Evolutionary conservation across 2,888 invertebrate genomes (phyloP), one percentile per base, ranked within the genome.

Genomic region (Cerastoderma edule): DNA sequence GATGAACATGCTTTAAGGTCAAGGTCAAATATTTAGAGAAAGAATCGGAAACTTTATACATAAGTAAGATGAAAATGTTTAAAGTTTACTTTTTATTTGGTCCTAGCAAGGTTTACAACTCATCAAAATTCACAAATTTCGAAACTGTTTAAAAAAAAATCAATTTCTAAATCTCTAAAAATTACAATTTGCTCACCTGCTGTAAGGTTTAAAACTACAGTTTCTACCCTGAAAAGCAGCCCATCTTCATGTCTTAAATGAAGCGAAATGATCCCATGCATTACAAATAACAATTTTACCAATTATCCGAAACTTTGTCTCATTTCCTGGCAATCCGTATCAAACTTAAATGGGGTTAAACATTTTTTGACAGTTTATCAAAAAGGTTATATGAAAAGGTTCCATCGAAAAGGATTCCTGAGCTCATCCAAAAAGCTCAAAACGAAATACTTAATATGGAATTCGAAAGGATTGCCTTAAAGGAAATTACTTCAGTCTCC

Each of bases 171-270:
- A 70, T 32, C 60, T 24, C n/a, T 10, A 19, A 57, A 63, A 63
- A 16, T 30, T 63, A 67, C 32, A 60, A 67, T 63, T 60, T 74
- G 78, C 78, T 78, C 78, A 78, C 78, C 78, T 78, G 78, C 71
- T 56, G 67, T 22, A 44, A 67, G 35, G 39, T 60, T 60, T 60
- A 33, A 24, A 56, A 60, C 28, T 68, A 68, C 68, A 68, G 60
- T 60, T 46, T 46, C 35, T 60, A 68, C 68, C 68, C 57, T 68
- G 68, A 57, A 44, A 46, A 60, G 60, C 24, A 19, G 60, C 60
- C 39, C 27, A 35, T 39, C 27, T 60, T 60, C 33, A 2, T 32
- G 5, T 35, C 2, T n/a, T 16, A 60, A 35, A 60, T 35, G 60
- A 60, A 39, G 60, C 39, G 60, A 60, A 56, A 60, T 39, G 16